Evolutionary conservation across 2,888 invertebrate genomes (phyloP).

Genomic region (Hermodice carunculata): DNA sequence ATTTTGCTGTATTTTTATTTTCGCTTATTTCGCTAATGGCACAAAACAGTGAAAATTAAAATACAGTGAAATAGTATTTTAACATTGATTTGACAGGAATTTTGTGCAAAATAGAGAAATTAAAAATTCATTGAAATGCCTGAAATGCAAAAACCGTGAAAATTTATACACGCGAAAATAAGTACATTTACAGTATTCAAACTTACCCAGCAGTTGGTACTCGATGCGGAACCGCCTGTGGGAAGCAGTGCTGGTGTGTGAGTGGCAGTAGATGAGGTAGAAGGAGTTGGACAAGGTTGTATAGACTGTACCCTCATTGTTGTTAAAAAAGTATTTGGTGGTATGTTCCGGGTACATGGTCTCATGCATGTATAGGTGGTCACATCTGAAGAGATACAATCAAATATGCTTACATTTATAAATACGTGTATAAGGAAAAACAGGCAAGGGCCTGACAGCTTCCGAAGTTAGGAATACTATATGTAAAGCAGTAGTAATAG

Average conservation of each 20-base stretch:
- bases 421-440: too few relatives aligned
- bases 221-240: constrained; percentile 51
- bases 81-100: too few relatives aligned
- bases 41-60: too few relatives aligned
- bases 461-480: too few relatives aligned
- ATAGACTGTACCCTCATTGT: constrained; percentile 44
- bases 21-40: too few relatives aligned
- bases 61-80: too few relatives aligned
- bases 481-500: too few relatives aligned
- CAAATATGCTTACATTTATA: too few relatives aligned
- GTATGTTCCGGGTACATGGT: constrained; percentile 52
- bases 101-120: too few relatives aligned
- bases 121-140: background rate
- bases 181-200: background rate
- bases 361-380: constrained; percentile 56
- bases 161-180: background rate
- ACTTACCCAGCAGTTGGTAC: constrained; percentile 47
- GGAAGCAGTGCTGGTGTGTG: constrained; percentile 37
- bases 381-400: constrained; percentile 61
- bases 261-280: constrained; percentile 54
- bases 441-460: too few relatives aligned
- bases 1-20: too few relatives aligned
- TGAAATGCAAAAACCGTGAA: background rate
- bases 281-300: constrained; percentile 55
- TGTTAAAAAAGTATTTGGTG: constrained; percentile 47